Evolutionary conservation across 1,140 invertebrate species (phyloP), one percentile per base, ranked within the genome.

Genomic region (Drosophila bocqueti): DNA sequence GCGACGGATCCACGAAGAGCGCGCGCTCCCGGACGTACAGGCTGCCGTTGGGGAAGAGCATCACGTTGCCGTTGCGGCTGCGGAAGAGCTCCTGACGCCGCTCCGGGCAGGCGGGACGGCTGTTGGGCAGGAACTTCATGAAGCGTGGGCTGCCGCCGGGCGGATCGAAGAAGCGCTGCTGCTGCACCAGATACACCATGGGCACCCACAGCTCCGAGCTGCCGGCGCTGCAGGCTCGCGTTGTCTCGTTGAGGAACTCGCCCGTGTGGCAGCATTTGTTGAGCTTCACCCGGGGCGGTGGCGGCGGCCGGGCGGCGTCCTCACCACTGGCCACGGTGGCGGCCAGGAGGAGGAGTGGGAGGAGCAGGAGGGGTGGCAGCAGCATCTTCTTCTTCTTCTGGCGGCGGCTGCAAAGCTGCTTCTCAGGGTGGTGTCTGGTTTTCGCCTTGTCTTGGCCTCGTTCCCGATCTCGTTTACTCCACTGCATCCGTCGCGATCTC

Each of bases 41-140:
- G 0, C 93, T 94, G 0, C 95, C 96, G 77, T 94, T 94, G 18
- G 94, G 94, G 18, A 95, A 94, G 38, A 93, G 61, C n/a, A 89
- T 36, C 2, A 92, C 71, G 55, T 92, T 92, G 38, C 49, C 61
- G 11, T 55, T 55, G 8, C 73, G 74, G 21, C 76, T 84, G 6
- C 79, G 85, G 10, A 92, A 90, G 1, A 86, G 66, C 49, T 86
- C 84, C 60, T 65, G 65, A 3, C 57, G 6, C 5, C 43, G 68
- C 13, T 42, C 49, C n/a, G 66, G 64, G 55, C 83, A 89, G 13
- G 18, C 34, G 59, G 92, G 92, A 0, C 67, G 76, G 16, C 62
- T 61, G 52, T 92, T 83, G n/a, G 92, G 79, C 21, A 64, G 21
- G 31, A 93, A 90, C 13, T 76, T 82, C 15, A 93, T 81, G 55